Base-by-base conservation (phyloP, 2,113 vertebrate genomes). In the Rhombomys opimus region DNA sequence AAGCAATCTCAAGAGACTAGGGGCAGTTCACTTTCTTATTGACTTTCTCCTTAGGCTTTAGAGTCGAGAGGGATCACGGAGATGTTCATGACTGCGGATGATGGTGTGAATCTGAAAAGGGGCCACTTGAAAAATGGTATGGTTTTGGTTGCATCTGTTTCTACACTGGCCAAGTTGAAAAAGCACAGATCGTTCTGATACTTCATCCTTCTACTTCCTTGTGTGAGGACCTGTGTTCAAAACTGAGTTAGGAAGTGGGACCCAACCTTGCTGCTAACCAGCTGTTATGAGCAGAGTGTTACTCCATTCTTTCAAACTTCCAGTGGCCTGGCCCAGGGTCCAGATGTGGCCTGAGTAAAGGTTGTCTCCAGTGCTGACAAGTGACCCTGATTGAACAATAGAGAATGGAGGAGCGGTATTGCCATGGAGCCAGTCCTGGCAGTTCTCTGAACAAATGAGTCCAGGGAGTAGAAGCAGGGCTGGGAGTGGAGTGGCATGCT, bases 71-170 rank as follows among this genome's bases (percentile, higher is more conserved):
- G 92, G 15, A 65, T 97, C 68, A 5, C 22, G 15, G 81, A 90
- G 50, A 35, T 97, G 38, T 89, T 97, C 81, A 72, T 96, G 91
- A 97, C 97, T 4, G 96, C 96, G 3, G 97, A 97, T 35, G 38
- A 70, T 12, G 96, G 97, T 46, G 22, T 7, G 63, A n/a, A 32
- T 0, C 22, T 97, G 70, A 70, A 0, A 87, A 61, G 65, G 20
- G 97, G 96, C 30, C 86, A 65, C 50, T 25, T 95, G 23, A 65
- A 67, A 17, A 54, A 46, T 0, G 95, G 96, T 97, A 92, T 0
- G 13, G 11, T 3, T 77, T 92, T 25, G 41, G 27, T 35, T 92
- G 52, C 70, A 18, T 27, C 18, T 7, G 5, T 65, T 52, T 91
- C 61, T 17, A 8, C 22, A 12, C 50, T 63, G 1, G 17, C 20